A percentile compares a stretch with the other conserved stretches of the same genome.
These are phyloP conservation scores for Lathronympha strigana DNA, from an alignment of 2,888 invertebrate species.

Conservation along the genomic window DNA sequence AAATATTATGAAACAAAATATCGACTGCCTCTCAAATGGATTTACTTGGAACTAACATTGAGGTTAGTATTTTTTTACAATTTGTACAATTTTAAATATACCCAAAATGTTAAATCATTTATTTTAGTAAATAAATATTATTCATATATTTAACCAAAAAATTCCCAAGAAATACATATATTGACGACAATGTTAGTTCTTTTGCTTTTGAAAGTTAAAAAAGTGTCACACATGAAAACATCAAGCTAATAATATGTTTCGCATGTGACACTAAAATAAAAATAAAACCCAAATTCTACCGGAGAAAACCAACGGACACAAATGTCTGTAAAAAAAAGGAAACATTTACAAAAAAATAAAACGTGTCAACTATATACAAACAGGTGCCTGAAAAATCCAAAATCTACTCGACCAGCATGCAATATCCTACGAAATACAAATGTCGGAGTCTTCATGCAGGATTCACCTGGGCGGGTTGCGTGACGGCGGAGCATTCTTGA, in stretches of 20 bases:
- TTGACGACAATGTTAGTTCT: slow-evolving; percentile 66
- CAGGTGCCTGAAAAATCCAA: slow-evolving; percentile 16
- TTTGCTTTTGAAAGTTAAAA: slow-evolving; percentile 49
- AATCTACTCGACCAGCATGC: slow-evolving; percentile 32
- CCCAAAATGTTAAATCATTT: slow-evolving; percentile 22
- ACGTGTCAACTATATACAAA: slow-evolving; percentile 43
- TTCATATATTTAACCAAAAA: slow-evolving; percentile 7
- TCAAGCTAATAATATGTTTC: slow-evolving; percentile 44
- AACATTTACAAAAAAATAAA: slow-evolving; percentile 54
- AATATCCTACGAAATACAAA: slow-evolving; percentile 25
- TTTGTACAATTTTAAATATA: slow-evolving; percentile 45
- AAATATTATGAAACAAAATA: neutral
- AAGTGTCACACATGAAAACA: slow-evolving; percentile 53
- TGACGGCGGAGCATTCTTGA: slow-evolving; percentile 62
- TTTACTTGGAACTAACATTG: slow-evolving; percentile 63
- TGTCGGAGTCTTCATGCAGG: slow-evolving; percentile 29
- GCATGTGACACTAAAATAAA: slow-evolving; percentile 58
- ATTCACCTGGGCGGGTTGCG: slow-evolving; percentile 47
- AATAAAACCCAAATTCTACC: slow-evolving; percentile 74
- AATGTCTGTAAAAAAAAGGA: slow-evolving; percentile 70
- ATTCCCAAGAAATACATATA: slow-evolving; percentile 22
- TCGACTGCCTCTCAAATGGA: slow-evolving; percentile 26
- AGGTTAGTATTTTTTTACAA: slow-evolving; percentile 53
- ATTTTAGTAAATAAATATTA: slow-evolving; percentile 29
- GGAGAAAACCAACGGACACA: slow-evolving; percentile 77